Percentiles rank a stretch among this genome's conserved stretches.
Conservation (phyloP, 2,113 vertebrate species). For the Neodon shergylaensis region DNA sequence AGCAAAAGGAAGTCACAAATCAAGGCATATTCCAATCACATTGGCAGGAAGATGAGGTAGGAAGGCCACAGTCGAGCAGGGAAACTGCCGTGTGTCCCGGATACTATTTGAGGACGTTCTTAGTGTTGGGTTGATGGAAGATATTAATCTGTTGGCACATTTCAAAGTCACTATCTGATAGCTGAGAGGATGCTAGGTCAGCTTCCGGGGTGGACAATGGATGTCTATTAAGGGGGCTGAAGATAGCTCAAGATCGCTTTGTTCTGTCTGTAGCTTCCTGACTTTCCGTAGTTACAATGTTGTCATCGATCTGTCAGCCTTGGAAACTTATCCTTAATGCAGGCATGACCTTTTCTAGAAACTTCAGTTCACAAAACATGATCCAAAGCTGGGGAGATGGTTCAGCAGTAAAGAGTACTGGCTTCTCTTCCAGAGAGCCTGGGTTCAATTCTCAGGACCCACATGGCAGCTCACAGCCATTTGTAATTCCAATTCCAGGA, state of each 20-base stretch:
- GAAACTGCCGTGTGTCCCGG: fast-evolving
- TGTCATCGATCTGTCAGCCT: not conserved
- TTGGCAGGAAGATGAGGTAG: too few relatives aligned
- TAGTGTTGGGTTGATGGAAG: not conserved
- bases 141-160: too few relatives aligned
- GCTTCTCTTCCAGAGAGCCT: not conserved
- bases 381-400: not conserved
- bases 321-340: not conserved
- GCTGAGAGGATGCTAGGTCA: not conserved
- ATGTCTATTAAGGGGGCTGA: not conserved
- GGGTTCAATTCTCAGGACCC: not conserved
- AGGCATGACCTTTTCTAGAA: not conserved
- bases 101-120: not conserved
- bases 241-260: not conserved
- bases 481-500: not conserved
- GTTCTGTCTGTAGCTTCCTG: too few relatives aligned
- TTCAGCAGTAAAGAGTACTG: too few relatives aligned
- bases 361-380: not conserved
- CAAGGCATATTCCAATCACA: not conserved
- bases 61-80: not conserved
- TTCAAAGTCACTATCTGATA: not conserved
- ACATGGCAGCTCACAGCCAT: not conserved
- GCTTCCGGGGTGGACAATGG: not conserved
- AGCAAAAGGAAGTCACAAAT: not conserved
- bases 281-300: not conserved